Percentiles rank a stretch among this genome's conserved stretches.
phyloP scores from a whole-genome alignment of 1,140 invertebrate genomes.

The Pogonus chalceus region DNA sequence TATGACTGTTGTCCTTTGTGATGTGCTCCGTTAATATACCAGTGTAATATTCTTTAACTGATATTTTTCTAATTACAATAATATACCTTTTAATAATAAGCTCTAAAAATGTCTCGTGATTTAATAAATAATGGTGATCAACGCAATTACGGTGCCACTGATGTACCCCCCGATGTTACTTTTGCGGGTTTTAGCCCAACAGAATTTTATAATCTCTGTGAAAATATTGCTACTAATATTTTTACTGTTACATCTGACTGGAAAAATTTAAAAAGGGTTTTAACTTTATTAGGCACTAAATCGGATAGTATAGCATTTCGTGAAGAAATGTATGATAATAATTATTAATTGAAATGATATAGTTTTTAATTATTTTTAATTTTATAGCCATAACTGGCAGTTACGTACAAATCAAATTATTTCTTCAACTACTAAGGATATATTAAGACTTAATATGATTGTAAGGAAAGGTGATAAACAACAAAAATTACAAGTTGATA shows the following conservation, averaged over 20 bases:
- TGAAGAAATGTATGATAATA: conserved; percentile 59
- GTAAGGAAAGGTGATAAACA: conserved; percentile 60
- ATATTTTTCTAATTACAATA: no score
- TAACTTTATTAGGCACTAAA: conserved; percentile 64
- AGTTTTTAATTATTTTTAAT: conserved; percentile 11
- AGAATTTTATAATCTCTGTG: conserved; percentile 62
- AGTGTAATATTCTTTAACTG: no score
- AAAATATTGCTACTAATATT: conserved; percentile 69
- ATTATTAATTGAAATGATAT: conserved; percentile 11
- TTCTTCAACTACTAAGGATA: conserved; percentile 57
- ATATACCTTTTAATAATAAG: no score
- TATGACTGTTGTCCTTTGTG: no score
- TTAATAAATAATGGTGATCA: background rate
- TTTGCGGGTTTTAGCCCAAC: conserved; percentile 55
- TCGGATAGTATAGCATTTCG: conserved; percentile 57
- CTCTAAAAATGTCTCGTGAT: conserved; percentile 3
- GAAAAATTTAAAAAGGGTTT: conserved; percentile 58
- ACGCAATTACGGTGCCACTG: conserved; percentile 30
- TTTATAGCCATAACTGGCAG: conserved; percentile 66
- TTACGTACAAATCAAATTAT: conserved; percentile 65
- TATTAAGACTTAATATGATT: conserved; percentile 56
- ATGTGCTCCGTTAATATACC: no score
- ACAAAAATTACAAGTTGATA: conserved; percentile 71
- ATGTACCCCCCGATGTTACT: conserved; percentile 22
- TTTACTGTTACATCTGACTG: conserved; percentile 62